phyloP scores from a whole-genome alignment of 1,140 invertebrate genomes.

The Aphelenchoides avenae region DNA sequence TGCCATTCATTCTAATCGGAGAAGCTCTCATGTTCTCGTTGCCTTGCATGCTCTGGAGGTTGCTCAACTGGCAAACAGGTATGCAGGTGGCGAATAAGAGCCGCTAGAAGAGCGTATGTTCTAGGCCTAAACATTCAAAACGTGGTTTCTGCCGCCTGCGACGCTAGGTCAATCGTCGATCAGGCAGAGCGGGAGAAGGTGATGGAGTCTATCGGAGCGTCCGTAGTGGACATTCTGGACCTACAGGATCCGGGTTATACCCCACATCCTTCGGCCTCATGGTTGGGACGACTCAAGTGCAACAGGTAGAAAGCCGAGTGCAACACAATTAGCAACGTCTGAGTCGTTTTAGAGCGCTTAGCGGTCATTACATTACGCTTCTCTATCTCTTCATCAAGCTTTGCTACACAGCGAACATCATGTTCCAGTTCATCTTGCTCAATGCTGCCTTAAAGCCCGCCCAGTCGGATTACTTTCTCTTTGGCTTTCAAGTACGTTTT shows the following conservation, averaged over 20 bases:
- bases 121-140: conserved; percentile 57
- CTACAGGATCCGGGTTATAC: conserved; percentile 36
- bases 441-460: conserved; percentile 84
- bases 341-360: conserved; percentile 50
- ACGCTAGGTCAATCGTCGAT: conserved; percentile 50
- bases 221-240: conserved; percentile 54
- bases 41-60: conserved; percentile 61
- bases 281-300: conserved; percentile 34
- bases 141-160: conserved; percentile 51
- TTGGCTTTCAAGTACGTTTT: conserved; percentile 77
- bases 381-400: conserved; percentile 62
- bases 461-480: conserved; percentile 81
- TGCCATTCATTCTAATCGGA: conserved; percentile 63
- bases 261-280: conserved; percentile 38
- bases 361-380: conserved; percentile 63
- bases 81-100: too few relatives aligned
- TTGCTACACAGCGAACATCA: conserved; percentile 73
- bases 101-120: too few relatives aligned
- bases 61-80: conserved; percentile 58
- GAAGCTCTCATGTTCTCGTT: conserved; percentile 63
- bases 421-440: conserved; percentile 95
- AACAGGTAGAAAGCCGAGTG: conserved; percentile 26
- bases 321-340: conserved; percentile 16
- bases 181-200: conserved; percentile 46
- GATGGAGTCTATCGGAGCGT: conserved; percentile 39